A percentile compares a stretch with the other conserved stretches of the same genome.
Evolutionary conservation across 2,113 vertebrate species (phyloP).

Genomic region (Hypocryptadius cinnamomeus): DNA sequence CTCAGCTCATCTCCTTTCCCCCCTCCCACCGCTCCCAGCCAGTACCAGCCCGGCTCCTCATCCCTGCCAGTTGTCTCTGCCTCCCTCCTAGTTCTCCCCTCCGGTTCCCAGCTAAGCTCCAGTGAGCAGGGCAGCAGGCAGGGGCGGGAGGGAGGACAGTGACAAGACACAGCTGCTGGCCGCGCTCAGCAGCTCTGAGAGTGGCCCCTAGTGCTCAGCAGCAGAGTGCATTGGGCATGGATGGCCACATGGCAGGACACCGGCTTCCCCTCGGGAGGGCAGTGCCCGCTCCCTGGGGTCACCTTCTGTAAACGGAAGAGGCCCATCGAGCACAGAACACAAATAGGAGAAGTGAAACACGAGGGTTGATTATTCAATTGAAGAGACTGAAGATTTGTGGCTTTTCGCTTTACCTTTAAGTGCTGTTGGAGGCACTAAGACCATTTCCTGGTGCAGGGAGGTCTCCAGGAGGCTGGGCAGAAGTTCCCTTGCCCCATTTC

Average conservation of each 20-base stretch:
- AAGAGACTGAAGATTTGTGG: background rate
- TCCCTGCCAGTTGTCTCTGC: background rate
- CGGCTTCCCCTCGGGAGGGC: background rate
- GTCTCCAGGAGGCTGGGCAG: background rate
- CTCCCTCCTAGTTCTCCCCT: background rate
- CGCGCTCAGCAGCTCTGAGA: background rate
- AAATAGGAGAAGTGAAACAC: background rate
- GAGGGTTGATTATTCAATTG: background rate
- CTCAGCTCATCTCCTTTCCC: background rate
- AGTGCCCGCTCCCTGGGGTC: fast-evolving
- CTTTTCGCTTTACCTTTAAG: background rate
- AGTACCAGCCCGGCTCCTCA: background rate
- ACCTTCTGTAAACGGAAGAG: background rate
- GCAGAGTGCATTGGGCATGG: background rate
- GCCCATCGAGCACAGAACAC: background rate
- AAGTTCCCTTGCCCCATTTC: background rate
- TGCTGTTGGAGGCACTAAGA: background rate
- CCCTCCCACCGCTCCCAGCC: background rate
- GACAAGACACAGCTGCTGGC: conserved; percentile 32
- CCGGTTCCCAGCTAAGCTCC: conserved; percentile 18
- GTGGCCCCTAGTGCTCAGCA: conserved; percentile 16
- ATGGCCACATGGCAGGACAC: background rate
- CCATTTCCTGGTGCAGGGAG: background rate
- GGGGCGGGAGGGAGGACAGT: background rate
- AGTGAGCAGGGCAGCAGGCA: background rate